Evolutionary conservation across 2,888 invertebrate species (phyloP).

Genomic region (Hedya salicella): DNA sequence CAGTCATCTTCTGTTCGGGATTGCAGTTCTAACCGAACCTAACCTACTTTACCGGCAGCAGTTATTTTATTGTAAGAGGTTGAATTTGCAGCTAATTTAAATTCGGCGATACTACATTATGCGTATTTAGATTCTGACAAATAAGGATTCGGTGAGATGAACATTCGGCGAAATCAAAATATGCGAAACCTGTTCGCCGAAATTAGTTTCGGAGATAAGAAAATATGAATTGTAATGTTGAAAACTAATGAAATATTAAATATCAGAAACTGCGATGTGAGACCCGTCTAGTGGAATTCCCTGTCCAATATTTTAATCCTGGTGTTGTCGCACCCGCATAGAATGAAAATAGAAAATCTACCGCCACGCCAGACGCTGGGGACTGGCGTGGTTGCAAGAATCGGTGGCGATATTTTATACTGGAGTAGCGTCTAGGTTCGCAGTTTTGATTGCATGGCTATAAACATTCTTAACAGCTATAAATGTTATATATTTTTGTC

Average conservation of each 20-base stretch:
- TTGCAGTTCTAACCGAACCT: too few species aligned
- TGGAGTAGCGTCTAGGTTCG: not conserved
- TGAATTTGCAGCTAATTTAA: too few species aligned
- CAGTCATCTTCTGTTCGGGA: too few species aligned
- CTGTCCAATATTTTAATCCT: conserved; percentile 37
- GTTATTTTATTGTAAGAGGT: too few species aligned
- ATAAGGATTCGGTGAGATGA: too few species aligned
- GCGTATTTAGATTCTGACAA: too few species aligned
- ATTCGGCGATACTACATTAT: too few species aligned
- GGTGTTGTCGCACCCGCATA: conserved; percentile 18
- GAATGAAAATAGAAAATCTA: conserved; percentile 23
- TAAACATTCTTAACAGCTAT: not conserved
- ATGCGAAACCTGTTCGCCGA: too few species aligned
- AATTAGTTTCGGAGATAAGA: too few species aligned
- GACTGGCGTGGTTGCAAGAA: conserved; percentile 13
- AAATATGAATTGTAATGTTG: not conserved
- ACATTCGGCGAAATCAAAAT: too few species aligned
- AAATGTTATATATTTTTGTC: not conserved
- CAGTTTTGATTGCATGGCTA: not conserved
- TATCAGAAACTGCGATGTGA: conserved; percentile 10
- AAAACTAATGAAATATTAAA: conserved; percentile 21
- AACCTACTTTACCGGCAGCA: too few species aligned
- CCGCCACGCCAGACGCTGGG: conserved; percentile 6
- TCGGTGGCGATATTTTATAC: conserved; percentile 3
- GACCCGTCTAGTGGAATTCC: conserved; percentile 15